Conservation (phyloP, 2,113 vertebrate genomes). For the Anolis sagrei region DNA sequence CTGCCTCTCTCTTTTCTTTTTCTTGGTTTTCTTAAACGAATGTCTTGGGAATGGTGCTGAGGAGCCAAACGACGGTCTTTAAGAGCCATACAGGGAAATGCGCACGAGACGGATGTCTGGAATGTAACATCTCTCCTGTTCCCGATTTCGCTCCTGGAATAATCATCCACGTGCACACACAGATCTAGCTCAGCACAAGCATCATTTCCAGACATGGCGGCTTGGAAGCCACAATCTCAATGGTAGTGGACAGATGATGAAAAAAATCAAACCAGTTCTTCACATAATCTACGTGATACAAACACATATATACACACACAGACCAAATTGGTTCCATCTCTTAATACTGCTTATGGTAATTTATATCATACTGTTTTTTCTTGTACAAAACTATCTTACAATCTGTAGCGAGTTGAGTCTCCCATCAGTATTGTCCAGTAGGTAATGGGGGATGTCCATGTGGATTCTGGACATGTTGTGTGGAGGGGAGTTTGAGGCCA, state of each 20-base stretch:
- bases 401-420: not conserved
- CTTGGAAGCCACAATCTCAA: conserved; percentile 6
- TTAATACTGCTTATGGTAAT: not conserved
- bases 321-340: not conserved
- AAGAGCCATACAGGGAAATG: conserved; percentile 13
- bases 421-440: not conserved
- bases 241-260: not conserved
- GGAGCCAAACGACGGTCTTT: not conserved
- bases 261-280: not conserved
- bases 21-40: not conserved
- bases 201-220: fast-evolving
- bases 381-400: not conserved
- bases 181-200: not conserved
- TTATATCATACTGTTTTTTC: not conserved
- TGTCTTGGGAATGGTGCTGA: not conserved
- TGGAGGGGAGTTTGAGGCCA: not conserved
- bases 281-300: not conserved
- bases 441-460: not conserved
- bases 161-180: not conserved
- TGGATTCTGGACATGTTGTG: not conserved
- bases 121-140: not conserved
- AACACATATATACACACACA: not conserved
- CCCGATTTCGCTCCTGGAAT: not conserved
- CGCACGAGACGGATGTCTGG: not conserved
- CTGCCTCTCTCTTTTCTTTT: not conserved